Percentiles rank a stretch among this genome's conserved stretches.
Evolutionary conservation across 2,797 vertebrate genomes (phyloP).

Genomic region (Glossophaga mutica): DNA sequence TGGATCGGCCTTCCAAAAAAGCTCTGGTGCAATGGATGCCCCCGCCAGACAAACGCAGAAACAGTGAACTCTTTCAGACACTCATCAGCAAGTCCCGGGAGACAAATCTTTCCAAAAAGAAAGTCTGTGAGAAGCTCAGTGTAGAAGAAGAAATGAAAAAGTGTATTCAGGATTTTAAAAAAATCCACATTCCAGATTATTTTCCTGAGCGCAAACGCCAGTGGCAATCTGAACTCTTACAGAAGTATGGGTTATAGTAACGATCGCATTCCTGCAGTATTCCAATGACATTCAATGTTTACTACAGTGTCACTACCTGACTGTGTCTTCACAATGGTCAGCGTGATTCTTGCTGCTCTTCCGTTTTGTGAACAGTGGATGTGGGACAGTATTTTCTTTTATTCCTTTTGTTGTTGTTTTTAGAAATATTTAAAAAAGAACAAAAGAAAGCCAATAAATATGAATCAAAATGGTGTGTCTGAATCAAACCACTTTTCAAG

Average conservation of each 20-base stretch:
- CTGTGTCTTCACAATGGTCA: slow-evolving; percentile 65
- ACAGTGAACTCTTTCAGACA: slow-evolving; percentile 93
- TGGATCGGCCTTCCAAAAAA: slow-evolving; percentile 90
- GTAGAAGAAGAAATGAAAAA: slow-evolving; percentile 92
- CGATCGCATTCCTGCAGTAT: background rate
- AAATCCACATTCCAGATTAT: slow-evolving; percentile 90
- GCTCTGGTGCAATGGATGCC: slow-evolving; percentile 89
- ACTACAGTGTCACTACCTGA: slow-evolving; percentile 73
- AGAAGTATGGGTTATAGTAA: slow-evolving; percentile 90
- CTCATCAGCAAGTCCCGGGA: slow-evolving; percentile 89
- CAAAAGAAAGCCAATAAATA: background rate
- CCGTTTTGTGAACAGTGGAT: slow-evolving; percentile 80
- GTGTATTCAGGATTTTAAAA: slow-evolving; percentile 92
- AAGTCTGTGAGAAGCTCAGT: slow-evolving; percentile 88
- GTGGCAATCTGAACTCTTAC: slow-evolving; percentile 91
- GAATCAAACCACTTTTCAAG: slow-evolving; percentile 74
- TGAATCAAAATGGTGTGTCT: slow-evolving; percentile 58
- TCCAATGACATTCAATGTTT: slow-evolving; percentile 72
- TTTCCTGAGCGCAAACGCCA: slow-evolving; percentile 91
- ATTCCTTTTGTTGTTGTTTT: slow-evolving; percentile 62
- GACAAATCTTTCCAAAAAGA: slow-evolving; percentile 89
- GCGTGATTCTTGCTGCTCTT: slow-evolving; percentile 81
- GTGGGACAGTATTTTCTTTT: slow-evolving; percentile 76
- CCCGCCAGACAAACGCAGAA: slow-evolving; percentile 88
- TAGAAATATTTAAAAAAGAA: slow-evolving; percentile 62